These are phyloP conservation scores for Perdix hodgsoniae DNA, from an alignment of 2,797 vertebrate genomes.

Conservation along the genomic window DNA sequence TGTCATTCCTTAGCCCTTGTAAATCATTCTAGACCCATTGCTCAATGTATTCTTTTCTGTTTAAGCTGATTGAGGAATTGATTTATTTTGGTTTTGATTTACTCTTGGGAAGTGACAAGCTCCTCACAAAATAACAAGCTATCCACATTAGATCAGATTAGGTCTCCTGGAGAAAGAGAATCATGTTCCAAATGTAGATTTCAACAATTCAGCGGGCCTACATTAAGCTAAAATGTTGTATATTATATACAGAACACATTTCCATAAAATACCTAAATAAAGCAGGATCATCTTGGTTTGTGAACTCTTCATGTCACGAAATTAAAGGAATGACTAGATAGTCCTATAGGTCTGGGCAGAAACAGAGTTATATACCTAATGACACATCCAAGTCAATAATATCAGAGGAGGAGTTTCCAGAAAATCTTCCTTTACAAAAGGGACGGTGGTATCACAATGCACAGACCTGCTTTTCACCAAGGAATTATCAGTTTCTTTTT, in stretches of 20 bases:
- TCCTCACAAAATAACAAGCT: constrained; percentile 3
- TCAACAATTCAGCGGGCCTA: neutral
- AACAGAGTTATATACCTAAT: neutral
- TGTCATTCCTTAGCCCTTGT: neutral
- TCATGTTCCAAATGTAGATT: neutral
- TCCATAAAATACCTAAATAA: neutral
- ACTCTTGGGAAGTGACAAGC: constrained; percentile 12
- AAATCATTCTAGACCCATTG: constrained; percentile 19
- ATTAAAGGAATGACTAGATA: neutral
- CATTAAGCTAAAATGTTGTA: neutral
- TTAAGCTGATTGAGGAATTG: neutral
- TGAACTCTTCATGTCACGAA: neutral
- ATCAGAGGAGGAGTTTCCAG: neutral
- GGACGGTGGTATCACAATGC: neutral
- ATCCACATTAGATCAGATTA: neutral
- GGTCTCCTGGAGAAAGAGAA: neutral
- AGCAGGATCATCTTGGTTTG: neutral
- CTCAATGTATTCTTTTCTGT: neutral
- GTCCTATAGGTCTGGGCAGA: neutral
- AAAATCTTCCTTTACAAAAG: neutral
- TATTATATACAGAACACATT: neutral
- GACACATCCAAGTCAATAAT: neutral
- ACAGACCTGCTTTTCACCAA: neutral
- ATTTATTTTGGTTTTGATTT: constrained; percentile 25
- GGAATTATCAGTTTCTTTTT: neutral